phyloP scores from a whole-genome alignment of 2,888 invertebrate genomes.

The Cheilosia soror region DNA sequence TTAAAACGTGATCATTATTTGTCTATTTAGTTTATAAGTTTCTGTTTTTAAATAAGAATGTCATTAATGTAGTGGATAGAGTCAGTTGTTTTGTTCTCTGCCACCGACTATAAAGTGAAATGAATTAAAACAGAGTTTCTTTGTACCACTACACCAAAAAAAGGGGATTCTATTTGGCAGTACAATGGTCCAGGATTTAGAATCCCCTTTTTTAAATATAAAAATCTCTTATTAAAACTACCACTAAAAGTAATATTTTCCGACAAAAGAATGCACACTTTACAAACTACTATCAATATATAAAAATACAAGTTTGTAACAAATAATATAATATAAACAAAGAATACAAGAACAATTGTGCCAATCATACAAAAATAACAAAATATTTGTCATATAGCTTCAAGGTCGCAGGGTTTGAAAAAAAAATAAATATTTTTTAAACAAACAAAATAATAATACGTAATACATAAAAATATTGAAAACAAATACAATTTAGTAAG shows the following conservation, averaged over 20 bases:
- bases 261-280: background rate
- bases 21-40: too few relatives aligned
- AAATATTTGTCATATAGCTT: slow-evolving; percentile 60
- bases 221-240: too few relatives aligned
- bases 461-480: slow-evolving; percentile 40
- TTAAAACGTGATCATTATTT: too few relatives aligned
- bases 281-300: background rate
- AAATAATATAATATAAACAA: slow-evolving; percentile 24
- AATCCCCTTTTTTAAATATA: too few relatives aligned
- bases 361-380: slow-evolving; percentile 59
- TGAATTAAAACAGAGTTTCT: too few relatives aligned
- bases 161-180: too few relatives aligned
- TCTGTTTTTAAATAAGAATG: too few relatives aligned
- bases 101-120: too few relatives aligned
- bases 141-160: too few relatives aligned
- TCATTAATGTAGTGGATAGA: too few relatives aligned
- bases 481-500: slow-evolving; percentile 29
- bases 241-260: background rate
- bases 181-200: too few relatives aligned
- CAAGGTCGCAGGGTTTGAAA: slow-evolving; percentile 71
- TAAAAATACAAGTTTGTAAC: background rate
- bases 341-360: slow-evolving; percentile 59
- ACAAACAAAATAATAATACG: slow-evolving; percentile 37
- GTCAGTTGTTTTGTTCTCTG: too few relatives aligned
- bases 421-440: slow-evolving; percentile 30